These are phyloP conservation scores for Heterotis niloticus DNA, from an alignment of 2,113 vertebrate species.

Conservation along the genomic window DNA sequence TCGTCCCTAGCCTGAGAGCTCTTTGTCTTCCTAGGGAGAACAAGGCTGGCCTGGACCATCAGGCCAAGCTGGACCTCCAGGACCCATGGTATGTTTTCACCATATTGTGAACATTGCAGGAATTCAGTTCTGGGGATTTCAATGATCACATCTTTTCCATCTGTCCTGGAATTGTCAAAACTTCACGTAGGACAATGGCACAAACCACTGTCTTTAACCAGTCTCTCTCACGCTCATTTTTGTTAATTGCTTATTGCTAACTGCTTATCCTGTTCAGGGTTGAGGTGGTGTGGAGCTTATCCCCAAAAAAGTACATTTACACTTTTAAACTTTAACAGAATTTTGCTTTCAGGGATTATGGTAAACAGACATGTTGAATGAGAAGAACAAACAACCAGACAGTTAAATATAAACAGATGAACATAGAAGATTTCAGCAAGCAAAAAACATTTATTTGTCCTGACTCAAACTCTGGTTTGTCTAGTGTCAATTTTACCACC, in stretches of 20 bases:
- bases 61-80: conserved; percentile 79
- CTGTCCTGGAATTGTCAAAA: too few species aligned
- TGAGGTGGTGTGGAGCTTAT: too few species aligned
- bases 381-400: neutral
- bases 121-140: too few species aligned
- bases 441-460: neutral
- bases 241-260: too few species aligned
- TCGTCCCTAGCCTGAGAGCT: neutral
- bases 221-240: too few species aligned
- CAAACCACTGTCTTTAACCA: neutral
- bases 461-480: neutral
- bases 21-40: conserved; percentile 69
- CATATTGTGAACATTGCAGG: too few species aligned
- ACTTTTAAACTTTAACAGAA: too few species aligned
- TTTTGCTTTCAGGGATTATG: too few species aligned
- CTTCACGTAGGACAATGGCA: neutral
- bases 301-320: too few species aligned
- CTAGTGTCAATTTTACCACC: neutral
- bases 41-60: conserved; percentile 80
- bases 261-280: too few species aligned
- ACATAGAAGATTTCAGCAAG: neutral
- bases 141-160: too few species aligned
- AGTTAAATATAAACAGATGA: neutral
- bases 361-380: neutral
- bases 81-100: conserved; percentile 73